Evolutionary conservation across 2,888 invertebrate species (phyloP), one percentile per base, ranked within the genome.

Genomic region (Cecidostiba fungosa): DNA sequence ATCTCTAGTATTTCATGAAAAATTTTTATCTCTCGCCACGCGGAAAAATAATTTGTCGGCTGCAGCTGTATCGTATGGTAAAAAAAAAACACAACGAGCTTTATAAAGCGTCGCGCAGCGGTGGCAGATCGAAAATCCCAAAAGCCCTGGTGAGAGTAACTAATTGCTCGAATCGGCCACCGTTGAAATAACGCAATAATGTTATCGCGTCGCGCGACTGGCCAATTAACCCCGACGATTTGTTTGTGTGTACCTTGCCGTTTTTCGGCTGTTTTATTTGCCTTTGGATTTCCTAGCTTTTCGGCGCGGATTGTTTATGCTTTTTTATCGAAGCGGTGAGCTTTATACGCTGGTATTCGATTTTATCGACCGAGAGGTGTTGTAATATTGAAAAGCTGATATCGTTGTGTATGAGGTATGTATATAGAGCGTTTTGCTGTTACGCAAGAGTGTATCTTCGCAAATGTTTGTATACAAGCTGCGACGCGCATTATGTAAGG

Each of bases 81-180:
- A 62, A 62, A 78, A 73, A 72, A 32, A 16, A n/a, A n/a, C n/a
- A n/a, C n/a, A n/a, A 5, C 29, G n/a, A 78, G 39, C 76, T 82
- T 70, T 82, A 23, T 74, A 54, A 69, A 70, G 36, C 47, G 19
- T 32, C 0, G 59, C 26, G 50, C 59, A 23, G 16, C 54, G 47
- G 29, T 29, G 50, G 19, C 50, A 50, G 50, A 36, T 16, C 72
- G 85, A 29, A 87, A 87, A 88, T 87, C 78, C 85, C 85, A 59
- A 86, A 87, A 84, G 47, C 76, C 59, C 59, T n/a, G 43, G 50
- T 66, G 23, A n/a, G 23, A 23, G 62, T 62, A 85, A 86, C 82
- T 85, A 86, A 88, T 88, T 87, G 84, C 85, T 76, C 86, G 62
- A 84, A 62, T 87, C 47, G 76, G 59, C 73, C n/a, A 26, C 59